phyloP scores from a whole-genome alignment of 2,797 vertebrate species.

The Pantherophis alleghaniensis region DNA sequence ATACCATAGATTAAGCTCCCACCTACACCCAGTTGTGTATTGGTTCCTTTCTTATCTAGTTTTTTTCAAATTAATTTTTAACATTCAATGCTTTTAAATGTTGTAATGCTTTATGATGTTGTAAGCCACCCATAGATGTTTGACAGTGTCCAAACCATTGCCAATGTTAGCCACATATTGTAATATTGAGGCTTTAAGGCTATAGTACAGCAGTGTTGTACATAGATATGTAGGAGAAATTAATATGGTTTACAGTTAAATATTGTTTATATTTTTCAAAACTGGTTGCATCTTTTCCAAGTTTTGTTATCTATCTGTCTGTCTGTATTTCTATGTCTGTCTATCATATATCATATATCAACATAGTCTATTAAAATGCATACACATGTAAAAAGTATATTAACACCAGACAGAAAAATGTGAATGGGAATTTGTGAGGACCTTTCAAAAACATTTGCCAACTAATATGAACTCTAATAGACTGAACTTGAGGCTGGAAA shows the following conservation, averaged over 20 bases:
- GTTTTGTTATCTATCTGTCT: neutral
- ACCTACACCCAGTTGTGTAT: neutral
- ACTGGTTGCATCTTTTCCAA: neutral
- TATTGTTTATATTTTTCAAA: neutral
- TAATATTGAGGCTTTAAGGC: neutral
- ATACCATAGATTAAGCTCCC: neutral
- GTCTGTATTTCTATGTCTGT: neutral
- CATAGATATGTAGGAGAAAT: neutral
- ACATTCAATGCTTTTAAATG: neutral
- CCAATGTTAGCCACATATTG: neutral
- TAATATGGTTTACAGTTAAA: neutral
- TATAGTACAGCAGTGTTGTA: neutral
- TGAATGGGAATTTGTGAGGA: neutral
- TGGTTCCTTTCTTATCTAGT: neutral
- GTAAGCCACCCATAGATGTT: neutral
- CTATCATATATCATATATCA: neutral
- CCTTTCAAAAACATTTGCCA: neutral
- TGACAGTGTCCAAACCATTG: neutral
- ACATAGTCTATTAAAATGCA: neutral
- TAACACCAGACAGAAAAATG: neutral
- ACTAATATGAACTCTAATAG: neutral
- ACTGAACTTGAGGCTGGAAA: neutral
- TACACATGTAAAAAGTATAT: neutral
- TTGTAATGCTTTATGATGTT: neutral
- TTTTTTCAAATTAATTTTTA: neutral